A percentile compares a stretch with the other conserved stretches of the same genome.
Evolutionary conservation across 2,113 vertebrate species (phyloP).

Genomic region (Apodemus sylvaticus): DNA sequence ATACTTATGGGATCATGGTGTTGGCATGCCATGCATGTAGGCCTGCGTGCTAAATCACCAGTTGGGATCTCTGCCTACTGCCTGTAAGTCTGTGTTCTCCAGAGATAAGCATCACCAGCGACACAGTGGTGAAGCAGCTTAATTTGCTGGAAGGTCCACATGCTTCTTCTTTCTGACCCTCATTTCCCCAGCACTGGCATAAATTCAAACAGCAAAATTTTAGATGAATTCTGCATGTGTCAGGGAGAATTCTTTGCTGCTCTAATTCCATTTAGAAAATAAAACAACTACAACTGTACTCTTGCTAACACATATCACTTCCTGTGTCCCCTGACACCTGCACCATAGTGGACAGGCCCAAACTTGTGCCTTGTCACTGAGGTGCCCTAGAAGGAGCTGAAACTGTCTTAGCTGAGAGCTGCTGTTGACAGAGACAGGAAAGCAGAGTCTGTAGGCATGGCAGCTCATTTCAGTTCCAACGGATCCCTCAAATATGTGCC

Average conservation of each 20-base stretch:
- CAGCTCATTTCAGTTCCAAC: neutral
- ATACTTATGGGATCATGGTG: neutral
- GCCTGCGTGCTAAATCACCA: neutral
- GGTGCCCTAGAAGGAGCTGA: too few relatives aligned
- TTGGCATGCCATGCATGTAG: rapidly evolving
- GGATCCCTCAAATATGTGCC: neutral
- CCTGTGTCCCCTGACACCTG: neutral
- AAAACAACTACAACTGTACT: neutral
- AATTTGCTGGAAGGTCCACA: neutral
- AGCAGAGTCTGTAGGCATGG: neutral
- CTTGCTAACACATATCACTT: neutral
- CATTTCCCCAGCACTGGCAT: neutral
- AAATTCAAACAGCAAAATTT: neutral
- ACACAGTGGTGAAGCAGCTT: neutral
- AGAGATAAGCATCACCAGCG: neutral
- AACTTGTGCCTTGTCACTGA: neutral
- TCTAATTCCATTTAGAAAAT: neutral
- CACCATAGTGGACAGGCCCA: neutral
- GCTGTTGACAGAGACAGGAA: neutral
- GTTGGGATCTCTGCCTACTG: neutral
- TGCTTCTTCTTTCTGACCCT: neutral
- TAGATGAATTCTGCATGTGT: neutral
- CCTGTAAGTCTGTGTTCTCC: neutral
- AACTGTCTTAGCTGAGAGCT: neutral
- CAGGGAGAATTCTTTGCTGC: neutral